A percentile compares a stretch with the other conserved stretches of the same genome.
These are phyloP conservation scores for Atopsyche davidsoni DNA, from an alignment of 1,140 invertebrate species.

Conservation along the genomic window DNA sequence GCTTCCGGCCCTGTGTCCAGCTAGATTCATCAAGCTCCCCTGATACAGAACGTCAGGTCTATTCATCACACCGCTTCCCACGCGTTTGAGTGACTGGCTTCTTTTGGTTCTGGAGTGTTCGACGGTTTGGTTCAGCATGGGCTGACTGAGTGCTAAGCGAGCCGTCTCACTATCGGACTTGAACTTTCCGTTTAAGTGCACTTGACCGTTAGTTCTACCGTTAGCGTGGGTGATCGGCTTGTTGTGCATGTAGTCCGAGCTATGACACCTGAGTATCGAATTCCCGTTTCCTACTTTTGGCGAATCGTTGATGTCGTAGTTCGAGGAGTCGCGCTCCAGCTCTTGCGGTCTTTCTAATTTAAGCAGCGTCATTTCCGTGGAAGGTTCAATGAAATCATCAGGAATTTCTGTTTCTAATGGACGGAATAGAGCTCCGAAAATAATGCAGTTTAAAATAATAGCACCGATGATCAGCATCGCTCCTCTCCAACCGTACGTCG, in stretches of 20 bases:
- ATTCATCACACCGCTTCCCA: constrained; percentile 69
- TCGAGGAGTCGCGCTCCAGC: constrained; percentile 1
- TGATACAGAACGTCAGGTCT: constrained; percentile 83
- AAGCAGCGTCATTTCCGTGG: constrained; percentile 32
- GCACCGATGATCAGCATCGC: constrained; percentile 76
- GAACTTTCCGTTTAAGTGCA: constrained; percentile 35
- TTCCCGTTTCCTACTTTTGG: constrained; percentile 39
- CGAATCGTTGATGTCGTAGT: not conserved
- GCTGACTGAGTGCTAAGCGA: constrained; percentile 59
- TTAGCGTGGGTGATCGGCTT: constrained; percentile 34
- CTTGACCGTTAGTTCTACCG: constrained; percentile 26
- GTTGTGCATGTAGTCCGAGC: constrained; percentile 41
- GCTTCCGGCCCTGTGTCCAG: constrained; percentile 35
- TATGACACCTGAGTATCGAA: constrained; percentile 48
- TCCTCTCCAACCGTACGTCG: constrained; percentile 61
- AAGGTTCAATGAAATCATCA: constrained; percentile 39
- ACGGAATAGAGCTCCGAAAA: constrained; percentile 79
- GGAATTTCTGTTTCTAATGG: constrained; percentile 50
- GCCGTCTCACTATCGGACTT: constrained; percentile 43
- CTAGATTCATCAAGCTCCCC: constrained; percentile 60
- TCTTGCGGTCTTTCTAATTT: constrained; percentile 10
- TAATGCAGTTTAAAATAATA: constrained; percentile 73
- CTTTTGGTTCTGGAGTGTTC: constrained; percentile 35
- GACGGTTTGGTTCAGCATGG: constrained; percentile 48
- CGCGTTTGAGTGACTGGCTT: constrained; percentile 37